Evolutionary conservation across 2,888 invertebrate genomes (phyloP).

Genomic region (Dorcus parallelipipedus): DNA sequence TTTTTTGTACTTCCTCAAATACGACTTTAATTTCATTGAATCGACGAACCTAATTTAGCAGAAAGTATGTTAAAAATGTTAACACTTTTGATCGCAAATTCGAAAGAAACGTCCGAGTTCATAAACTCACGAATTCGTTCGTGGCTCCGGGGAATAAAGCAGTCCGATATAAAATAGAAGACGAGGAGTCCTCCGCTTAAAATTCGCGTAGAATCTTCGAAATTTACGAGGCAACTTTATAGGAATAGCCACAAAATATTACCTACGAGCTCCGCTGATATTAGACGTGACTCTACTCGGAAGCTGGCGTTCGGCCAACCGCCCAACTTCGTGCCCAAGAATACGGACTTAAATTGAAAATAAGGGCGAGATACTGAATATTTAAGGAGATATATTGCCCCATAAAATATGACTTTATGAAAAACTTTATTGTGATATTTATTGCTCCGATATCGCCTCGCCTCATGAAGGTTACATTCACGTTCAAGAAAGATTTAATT

Average conservation of each 20-base stretch:
- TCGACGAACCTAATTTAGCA: too few relatives aligned
- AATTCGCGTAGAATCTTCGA: constrained; percentile 36
- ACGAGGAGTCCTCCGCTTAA: constrained; percentile 23
- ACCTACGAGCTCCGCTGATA: constrained; percentile 33
- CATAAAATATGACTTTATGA: constrained; percentile 36
- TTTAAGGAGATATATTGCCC: constrained; percentile 39
- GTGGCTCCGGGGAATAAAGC: too few relatives aligned
- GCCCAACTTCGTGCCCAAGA: constrained; percentile 18
- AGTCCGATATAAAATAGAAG: constrained; percentile 10
- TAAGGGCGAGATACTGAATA: constrained; percentile 40
- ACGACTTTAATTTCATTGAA: too few relatives aligned
- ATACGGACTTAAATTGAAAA: constrained; percentile 39
- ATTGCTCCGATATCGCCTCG: constrained; percentile 19
- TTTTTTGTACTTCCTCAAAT: too few relatives aligned
- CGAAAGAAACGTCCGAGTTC: too few relatives aligned
- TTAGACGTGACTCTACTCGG: constrained; percentile 41
- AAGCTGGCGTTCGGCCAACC: constrained; percentile 30
- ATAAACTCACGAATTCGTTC: too few relatives aligned
- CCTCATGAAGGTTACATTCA: too few relatives aligned
- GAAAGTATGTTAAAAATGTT: too few relatives aligned
- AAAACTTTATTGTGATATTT: constrained; percentile 41
- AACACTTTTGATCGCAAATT: too few relatives aligned
- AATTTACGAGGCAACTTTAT: constrained; percentile 41
- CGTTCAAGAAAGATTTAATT: too few relatives aligned
- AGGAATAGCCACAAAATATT: constrained; percentile 41